A percentile compares a stretch with the other conserved stretches of the same genome.
Evolutionary conservation across 2,888 invertebrate genomes (phyloP).

Genomic region (Aporophyla nigra): DNA sequence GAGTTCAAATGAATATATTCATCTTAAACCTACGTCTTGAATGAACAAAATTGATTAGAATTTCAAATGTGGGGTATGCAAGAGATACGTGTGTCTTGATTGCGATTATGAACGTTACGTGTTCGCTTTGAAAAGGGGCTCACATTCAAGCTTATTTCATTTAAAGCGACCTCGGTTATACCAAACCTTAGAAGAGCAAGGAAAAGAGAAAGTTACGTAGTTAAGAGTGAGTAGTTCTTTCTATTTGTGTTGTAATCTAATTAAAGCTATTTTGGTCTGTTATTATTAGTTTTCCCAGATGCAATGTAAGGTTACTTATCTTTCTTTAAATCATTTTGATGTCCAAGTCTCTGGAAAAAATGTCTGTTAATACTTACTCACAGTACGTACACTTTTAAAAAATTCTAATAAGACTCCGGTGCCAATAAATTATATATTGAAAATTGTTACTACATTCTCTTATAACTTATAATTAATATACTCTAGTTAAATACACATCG

Average conservation of each 20-base stretch:
- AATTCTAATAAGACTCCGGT: constrained; percentile 57
- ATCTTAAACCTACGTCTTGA: constrained; percentile 50
- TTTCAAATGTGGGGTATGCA: constrained; percentile 50
- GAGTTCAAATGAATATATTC: constrained; percentile 59
- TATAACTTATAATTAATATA: constrained; percentile 48
- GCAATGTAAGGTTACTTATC: constrained; percentile 55
- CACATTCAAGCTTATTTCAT: constrained; percentile 40
- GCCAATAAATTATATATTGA: constrained; percentile 42
- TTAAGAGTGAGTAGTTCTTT: not conserved
- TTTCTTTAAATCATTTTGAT: constrained; percentile 30
- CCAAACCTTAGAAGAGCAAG: constrained; percentile 23
- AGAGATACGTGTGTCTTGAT: constrained; percentile 50
- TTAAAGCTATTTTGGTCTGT: constrained; percentile 23
- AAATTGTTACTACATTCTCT: constrained; percentile 19
- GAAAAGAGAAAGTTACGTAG: not conserved
- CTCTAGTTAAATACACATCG: constrained; percentile 69
- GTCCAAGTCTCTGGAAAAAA: constrained; percentile 46
- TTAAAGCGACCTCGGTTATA: constrained; percentile 13
- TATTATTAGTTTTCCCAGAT: constrained; percentile 6
- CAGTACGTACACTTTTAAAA: constrained; percentile 33
- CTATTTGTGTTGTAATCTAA: constrained; percentile 26
- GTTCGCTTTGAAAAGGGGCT: constrained; percentile 32
- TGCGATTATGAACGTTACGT: constrained; percentile 46
- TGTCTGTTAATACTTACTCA: constrained; percentile 36
- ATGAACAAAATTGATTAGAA: constrained; percentile 57